These are phyloP conservation scores for Clarias pachynema DNA, from an alignment of 2,797 vertebrate species.

Conservation along the genomic window DNA sequence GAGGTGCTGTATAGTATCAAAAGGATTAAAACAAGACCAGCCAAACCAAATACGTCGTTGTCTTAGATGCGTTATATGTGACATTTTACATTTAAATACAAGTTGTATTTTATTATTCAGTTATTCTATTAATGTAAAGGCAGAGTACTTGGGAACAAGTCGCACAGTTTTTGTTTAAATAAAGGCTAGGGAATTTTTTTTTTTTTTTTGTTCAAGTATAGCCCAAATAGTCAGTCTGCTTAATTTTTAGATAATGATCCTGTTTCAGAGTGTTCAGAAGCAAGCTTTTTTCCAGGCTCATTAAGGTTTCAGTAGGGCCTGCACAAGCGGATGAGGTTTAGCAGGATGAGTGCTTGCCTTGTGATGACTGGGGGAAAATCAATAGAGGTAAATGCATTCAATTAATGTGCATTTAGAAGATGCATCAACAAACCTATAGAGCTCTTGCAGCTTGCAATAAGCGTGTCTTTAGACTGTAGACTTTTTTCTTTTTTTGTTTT, in stretches of 20 bases:
- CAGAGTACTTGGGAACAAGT: not conserved
- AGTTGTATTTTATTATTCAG: not conserved
- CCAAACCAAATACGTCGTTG: conserved; percentile 24
- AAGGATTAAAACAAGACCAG: conserved; percentile 47
- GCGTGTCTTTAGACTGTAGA: not conserved
- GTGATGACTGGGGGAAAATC: conserved; percentile 47
- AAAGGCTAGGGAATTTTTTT: not conserved
- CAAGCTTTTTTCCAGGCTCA: not conserved
- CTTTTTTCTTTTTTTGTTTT: not conserved
- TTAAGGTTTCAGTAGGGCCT: conserved; percentile 14
- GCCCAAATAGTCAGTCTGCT: not conserved
- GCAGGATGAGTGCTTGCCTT: conserved; percentile 25
- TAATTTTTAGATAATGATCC: conserved; percentile 17
- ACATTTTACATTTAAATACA: not conserved
- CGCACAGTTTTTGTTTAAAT: not conserved
- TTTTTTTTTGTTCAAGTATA: not conserved
- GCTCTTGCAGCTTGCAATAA: conserved; percentile 29
- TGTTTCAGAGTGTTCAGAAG: not conserved
- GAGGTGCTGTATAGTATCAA: conserved; percentile 50
- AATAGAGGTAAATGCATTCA: conserved; percentile 54
- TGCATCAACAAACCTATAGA: not conserved
- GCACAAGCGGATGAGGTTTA: conserved; percentile 40
- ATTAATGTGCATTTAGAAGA: conserved; percentile 53
- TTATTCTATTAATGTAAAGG: not conserved
- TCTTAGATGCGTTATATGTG: conserved; percentile 9